Conservation (phyloP, 2,797 vertebrate genomes). For the Cyprinodon diabolis region DNA sequence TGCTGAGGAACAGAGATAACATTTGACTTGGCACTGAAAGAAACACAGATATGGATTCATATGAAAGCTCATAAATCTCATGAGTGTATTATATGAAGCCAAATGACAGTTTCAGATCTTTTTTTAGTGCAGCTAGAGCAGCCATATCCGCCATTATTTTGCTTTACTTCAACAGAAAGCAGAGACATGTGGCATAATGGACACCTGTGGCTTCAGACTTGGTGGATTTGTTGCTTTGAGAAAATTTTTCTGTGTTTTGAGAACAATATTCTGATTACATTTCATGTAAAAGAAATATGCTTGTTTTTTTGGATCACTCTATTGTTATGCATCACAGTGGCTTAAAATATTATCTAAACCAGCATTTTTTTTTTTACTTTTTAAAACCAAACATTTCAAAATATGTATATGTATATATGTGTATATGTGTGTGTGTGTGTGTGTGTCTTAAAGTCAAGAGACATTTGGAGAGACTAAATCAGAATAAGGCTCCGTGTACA, state of each 20-base stretch:
- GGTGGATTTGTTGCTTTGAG: conserved; percentile 37
- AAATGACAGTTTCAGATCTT: conserved; percentile 53
- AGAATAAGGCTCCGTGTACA: too few relatives aligned
- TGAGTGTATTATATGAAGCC: conserved; percentile 39
- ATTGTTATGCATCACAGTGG: not conserved
- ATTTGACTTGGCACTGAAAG: conserved; percentile 39
- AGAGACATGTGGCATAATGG: not conserved
- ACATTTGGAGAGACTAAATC: too few relatives aligned
- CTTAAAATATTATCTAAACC: not conserved
- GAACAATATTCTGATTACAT: conserved; percentile 10
- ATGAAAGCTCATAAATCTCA: conserved; percentile 36
- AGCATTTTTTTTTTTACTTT: not conserved
- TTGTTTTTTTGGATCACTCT: not conserved
- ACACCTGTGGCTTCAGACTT: conserved; percentile 44
- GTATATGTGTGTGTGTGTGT: too few relatives aligned
- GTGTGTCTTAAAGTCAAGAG: too few relatives aligned
- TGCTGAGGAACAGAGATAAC: conserved; percentile 50
- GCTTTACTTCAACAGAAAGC: conserved; percentile 24
- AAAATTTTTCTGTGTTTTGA: conserved; percentile 39
- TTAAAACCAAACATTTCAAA: not conserved
- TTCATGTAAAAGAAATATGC: conserved; percentile 2
- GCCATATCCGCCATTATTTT: conserved; percentile 23
- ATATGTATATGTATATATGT: too few relatives aligned
- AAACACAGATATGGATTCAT: conserved; percentile 36
- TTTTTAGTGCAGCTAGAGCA: conserved; percentile 37